These are phyloP conservation scores for Autographa gamma DNA, from an alignment of 2,888 invertebrate genomes.

Conservation along the genomic window DNA sequence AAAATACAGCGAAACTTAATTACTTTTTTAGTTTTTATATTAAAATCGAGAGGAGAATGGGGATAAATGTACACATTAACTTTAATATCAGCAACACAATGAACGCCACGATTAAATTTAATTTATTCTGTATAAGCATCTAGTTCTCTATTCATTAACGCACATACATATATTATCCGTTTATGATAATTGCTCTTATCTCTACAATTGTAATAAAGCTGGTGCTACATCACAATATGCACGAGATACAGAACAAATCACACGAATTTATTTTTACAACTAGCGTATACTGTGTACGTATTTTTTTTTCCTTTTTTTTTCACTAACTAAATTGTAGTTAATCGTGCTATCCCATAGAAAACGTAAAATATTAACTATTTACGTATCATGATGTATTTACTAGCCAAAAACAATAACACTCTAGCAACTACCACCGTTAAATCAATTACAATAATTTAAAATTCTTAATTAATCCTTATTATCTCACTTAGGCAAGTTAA, in stretches of 20 bases:
- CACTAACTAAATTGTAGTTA: constrained; percentile 82
- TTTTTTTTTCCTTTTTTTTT: constrained; percentile 75
- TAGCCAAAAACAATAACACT: constrained; percentile 84
- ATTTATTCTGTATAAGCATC: constrained; percentile 80
- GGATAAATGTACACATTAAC: constrained; percentile 64
- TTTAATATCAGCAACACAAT: constrained; percentile 69
- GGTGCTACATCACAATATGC: constrained; percentile 50
- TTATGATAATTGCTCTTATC: constrained; percentile 59
- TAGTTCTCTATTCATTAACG: constrained; percentile 81
- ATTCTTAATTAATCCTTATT: constrained; percentile 85
- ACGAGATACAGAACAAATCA: constrained; percentile 63
- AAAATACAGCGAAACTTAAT: constrained; percentile 81
- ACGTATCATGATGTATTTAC: constrained; percentile 81
- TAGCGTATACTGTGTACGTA: constrained; percentile 88
- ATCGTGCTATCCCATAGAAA: constrained; percentile 76
- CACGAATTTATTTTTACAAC: constrained; percentile 76
- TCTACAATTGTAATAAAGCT: constrained; percentile 54
- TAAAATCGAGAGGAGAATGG: constrained; percentile 70
- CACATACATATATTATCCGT: constrained; percentile 77
- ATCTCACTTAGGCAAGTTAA: constrained; percentile 89
- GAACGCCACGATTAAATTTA: constrained; percentile 74
- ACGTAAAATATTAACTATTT: constrained; percentile 79
- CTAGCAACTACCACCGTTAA: constrained; percentile 86
- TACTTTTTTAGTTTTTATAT: constrained; percentile 66
- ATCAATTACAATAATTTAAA: constrained; percentile 88